Conservation (phyloP, 2,888 invertebrate species). For the Entomobrya multifasciata region DNA sequence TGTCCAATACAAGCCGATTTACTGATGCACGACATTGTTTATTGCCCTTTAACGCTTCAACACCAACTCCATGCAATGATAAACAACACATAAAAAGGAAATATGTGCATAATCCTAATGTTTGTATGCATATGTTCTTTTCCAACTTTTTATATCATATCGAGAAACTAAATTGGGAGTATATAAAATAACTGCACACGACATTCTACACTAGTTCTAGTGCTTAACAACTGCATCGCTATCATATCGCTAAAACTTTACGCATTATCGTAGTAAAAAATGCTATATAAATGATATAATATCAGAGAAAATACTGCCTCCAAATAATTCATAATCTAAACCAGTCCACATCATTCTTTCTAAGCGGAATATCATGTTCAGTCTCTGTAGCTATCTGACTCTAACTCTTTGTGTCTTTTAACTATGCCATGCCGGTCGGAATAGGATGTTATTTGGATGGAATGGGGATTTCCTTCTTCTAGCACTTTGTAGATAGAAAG, state of each 20-base stretch:
- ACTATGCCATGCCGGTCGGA: too few relatives aligned
- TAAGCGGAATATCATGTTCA: too few relatives aligned
- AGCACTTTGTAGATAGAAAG: background rate
- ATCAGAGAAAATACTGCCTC: constrained; percentile 11
- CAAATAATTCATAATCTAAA: constrained; percentile 46
- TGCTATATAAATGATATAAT: constrained; percentile 9
- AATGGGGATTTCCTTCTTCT: background rate
- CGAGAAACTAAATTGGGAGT: too few relatives aligned
- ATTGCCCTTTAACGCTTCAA: constrained; percentile 57
- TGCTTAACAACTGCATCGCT: background rate
- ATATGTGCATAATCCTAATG: background rate
- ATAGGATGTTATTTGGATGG: background rate
- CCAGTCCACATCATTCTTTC: background rate
- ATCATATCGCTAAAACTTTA: too few relatives aligned
- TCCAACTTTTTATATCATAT: too few relatives aligned
- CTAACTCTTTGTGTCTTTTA: too few relatives aligned
- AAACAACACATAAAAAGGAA: background rate
- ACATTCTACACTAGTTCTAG: background rate
- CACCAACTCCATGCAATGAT: constrained; percentile 40
- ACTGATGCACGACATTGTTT: constrained; percentile 45
- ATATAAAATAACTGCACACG: background rate
- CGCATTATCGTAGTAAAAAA: background rate
- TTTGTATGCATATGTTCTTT: background rate
- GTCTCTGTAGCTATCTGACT: too few relatives aligned
- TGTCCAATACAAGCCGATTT: constrained; percentile 23